phyloP scores from a whole-genome alignment of 2,797 vertebrate genomes.

The Xenops minutus region DNA sequence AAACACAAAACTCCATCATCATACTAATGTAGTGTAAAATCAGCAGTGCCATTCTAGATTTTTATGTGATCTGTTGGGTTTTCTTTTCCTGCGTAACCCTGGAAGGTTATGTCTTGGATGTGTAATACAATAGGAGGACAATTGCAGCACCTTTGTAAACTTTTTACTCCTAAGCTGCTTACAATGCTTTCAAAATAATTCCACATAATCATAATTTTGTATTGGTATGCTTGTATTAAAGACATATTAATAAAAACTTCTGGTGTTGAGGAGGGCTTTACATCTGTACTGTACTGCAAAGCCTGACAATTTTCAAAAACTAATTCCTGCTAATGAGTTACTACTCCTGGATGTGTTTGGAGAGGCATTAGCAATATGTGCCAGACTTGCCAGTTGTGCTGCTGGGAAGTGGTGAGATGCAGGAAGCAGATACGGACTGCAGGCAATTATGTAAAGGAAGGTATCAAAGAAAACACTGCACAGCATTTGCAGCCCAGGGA shows the following conservation, averaged over 20 bases:
- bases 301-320: constrained; percentile 5
- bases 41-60: not conserved
- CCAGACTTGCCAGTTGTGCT: constrained; percentile 15
- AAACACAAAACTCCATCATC: not conserved
- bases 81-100: not conserved
- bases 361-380: not conserved
- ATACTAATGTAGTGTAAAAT: not conserved
- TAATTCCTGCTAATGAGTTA: constrained; percentile 29
- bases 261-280: not conserved
- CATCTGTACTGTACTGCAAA: not conserved
- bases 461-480: not conserved
- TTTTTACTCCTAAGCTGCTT: not conserved
- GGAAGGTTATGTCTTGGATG: not conserved
- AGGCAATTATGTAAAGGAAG: not conserved
- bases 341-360: constrained; percentile 4
- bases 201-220: not conserved
- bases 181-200: not conserved
- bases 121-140: not conserved
- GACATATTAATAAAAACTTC: not conserved
- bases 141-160: not conserved
- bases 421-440: not conserved
- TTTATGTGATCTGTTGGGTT: not conserved
- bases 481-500: not conserved
- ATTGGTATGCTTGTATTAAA: not conserved
- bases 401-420: not conserved